A percentile compares a stretch with the other conserved stretches of the same genome.
These are phyloP conservation scores for Temnothorax ravouxi DNA, from an alignment of 2,888 invertebrate genomes.

Conservation along the genomic window DNA sequence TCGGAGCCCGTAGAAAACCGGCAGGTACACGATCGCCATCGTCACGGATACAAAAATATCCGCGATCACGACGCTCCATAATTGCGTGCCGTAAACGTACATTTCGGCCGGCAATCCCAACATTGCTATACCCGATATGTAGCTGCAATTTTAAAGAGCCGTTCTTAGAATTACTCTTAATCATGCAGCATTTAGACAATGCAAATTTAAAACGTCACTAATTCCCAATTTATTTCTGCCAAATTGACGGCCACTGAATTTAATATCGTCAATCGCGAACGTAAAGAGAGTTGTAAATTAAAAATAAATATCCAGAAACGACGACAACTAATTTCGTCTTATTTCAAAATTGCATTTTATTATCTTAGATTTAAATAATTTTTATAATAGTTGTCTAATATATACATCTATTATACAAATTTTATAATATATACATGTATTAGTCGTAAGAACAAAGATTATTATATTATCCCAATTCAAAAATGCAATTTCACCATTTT, in stretches of 20 bases:
- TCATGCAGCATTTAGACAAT: not conserved
- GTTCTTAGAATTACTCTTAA: not conserved
- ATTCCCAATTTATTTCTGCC: not conserved
- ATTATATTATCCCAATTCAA: not conserved
- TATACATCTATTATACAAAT: not conserved
- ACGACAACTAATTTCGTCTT: not conserved
- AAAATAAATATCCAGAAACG: not conserved
- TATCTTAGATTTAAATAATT: not conserved
- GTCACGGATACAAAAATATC: conserved; percentile 90
- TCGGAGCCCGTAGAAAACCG: conserved; percentile 91
- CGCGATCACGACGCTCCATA: conserved; percentile 90
- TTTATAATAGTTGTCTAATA: not conserved
- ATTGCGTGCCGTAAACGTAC: conserved; percentile 92
- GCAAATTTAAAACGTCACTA: conserved; percentile 26
- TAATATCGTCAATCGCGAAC: not conserved
- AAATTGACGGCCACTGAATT: not conserved
- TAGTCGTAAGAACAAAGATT: not conserved
- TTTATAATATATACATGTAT: not conserved
- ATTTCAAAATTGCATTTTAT: not conserved
- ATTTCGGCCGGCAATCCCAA: conserved; percentile 92
- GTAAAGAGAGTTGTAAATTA: not conserved
- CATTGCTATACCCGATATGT: conserved; percentile 92
- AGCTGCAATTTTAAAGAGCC: conserved; percentile 87
- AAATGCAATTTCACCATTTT: not conserved
- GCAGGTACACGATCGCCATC: conserved; percentile 90